phyloP scores from a whole-genome alignment of 35 echinoderm and acorn worm species.

The Eucidaris tribuloides region DNA sequence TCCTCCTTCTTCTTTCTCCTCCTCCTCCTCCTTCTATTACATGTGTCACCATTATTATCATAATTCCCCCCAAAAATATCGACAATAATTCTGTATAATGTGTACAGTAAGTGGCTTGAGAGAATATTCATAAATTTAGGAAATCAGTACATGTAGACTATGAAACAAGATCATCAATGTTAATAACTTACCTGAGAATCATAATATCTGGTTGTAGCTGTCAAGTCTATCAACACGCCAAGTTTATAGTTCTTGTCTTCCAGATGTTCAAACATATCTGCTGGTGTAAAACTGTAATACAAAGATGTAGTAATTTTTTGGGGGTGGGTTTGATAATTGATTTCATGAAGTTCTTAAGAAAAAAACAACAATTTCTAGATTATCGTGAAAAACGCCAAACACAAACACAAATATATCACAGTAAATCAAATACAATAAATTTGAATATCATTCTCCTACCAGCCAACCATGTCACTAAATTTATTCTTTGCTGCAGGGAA shows the following conservation, averaged over 20 bases:
- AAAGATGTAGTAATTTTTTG: no score
- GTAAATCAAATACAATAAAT: no score
- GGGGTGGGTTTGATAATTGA: not conserved
- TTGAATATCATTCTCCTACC: no score
- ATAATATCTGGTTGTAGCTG: slow-evolving; percentile 35
- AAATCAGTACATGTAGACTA: no score
- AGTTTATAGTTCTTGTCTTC: not conserved
- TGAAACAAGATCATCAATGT: no score
- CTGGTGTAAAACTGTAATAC: slow-evolving; percentile 39
- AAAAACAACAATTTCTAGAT: no score
- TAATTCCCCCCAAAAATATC: not conserved
- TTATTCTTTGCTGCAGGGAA: no score
- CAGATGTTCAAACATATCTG: not conserved
- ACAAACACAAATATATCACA: no score
- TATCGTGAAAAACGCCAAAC: no score
- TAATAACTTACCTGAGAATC: slow-evolving; percentile 34
- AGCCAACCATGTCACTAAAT: no score
- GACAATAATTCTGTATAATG: not conserved
- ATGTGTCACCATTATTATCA: not conserved
- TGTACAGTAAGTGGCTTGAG: not conserved
- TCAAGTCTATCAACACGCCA: slow-evolving; percentile 43
- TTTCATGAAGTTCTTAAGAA: not conserved
- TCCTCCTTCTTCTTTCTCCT: no score
- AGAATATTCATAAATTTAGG: not conserved
- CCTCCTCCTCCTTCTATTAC: not conserved